Conservation (phyloP, 2,888 invertebrate genomes). For the Sarcophaga caerulescens region DNA sequence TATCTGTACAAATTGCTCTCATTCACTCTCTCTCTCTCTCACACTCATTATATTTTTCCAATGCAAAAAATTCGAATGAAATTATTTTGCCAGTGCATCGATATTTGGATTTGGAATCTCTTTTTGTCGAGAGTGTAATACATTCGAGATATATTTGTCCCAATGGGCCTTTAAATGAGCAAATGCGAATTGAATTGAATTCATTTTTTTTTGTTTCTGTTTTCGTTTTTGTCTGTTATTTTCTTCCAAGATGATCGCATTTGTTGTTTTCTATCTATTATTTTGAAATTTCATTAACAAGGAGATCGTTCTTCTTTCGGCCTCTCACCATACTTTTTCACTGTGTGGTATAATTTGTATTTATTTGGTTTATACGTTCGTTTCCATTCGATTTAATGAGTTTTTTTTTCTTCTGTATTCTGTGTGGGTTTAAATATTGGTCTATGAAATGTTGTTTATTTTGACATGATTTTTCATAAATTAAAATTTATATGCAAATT, state of each 20-base stretch:
- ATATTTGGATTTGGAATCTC: neutral
- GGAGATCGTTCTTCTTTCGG: slow-evolving; percentile 22
- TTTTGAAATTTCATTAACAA: slow-evolving; percentile 59
- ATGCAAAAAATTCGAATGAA: slow-evolving; percentile 45
- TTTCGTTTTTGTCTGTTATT: slow-evolving; percentile 1
- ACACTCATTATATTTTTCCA: slow-evolving; percentile 32
- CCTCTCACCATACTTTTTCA: neutral
- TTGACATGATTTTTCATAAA: slow-evolving; percentile 7
- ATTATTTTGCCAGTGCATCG: slow-evolving; percentile 40
- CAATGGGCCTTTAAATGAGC: too few species aligned
- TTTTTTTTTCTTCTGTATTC: neutral
- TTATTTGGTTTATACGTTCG: neutral
- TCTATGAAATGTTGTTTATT: slow-evolving; percentile 40
- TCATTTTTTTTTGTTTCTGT: neutral
- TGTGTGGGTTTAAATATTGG: slow-evolving; percentile 29
- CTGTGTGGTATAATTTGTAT: neutral
- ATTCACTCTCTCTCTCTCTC: slow-evolving; percentile 7
- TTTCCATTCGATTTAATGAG: slow-evolving; percentile 3
- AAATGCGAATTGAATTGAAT: too few species aligned
- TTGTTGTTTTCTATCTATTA: slow-evolving; percentile 34
- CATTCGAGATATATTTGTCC: neutral
- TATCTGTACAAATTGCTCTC: neutral
- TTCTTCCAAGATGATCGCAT: slow-evolving; percentile 39
- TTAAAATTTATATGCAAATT: slow-evolving; percentile 4
- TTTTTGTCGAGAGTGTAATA: slow-evolving; percentile 15